Percentiles rank a stretch among this genome's conserved stretches.
Conservation (phyloP, 2,113 vertebrate species). For the Platysternon megacephalum region DNA sequence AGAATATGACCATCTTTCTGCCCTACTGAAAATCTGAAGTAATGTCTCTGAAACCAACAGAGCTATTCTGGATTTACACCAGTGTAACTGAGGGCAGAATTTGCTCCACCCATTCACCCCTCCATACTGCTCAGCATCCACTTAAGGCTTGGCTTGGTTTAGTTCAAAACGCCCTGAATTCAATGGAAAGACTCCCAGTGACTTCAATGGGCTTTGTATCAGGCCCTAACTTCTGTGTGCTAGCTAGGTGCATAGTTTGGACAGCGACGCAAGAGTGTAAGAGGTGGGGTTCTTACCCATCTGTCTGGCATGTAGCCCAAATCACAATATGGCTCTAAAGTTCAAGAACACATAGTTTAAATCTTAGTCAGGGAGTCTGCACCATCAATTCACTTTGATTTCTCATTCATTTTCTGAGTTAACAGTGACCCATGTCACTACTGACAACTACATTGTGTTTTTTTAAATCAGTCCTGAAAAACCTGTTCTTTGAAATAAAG, state of each 20-base stretch:
- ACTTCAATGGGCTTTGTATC: background rate
- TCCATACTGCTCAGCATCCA: background rate
- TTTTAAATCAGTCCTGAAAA: background rate
- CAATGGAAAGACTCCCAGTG: background rate
- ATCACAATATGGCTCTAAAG: background rate
- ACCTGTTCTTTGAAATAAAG: background rate
- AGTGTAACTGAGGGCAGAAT: background rate
- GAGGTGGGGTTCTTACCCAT: background rate
- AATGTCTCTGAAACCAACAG: background rate
- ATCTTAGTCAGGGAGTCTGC: background rate
- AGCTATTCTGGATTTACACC: background rate
- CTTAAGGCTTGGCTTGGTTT: background rate
- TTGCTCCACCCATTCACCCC: background rate
- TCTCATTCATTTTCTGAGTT: conserved; percentile 22
- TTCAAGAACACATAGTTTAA: background rate
- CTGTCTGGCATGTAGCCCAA: background rate
- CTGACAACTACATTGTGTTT: background rate
- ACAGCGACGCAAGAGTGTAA: background rate
- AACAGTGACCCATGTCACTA: background rate
- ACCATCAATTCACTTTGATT: background rate
- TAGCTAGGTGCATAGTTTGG: background rate
- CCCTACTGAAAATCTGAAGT: background rate
- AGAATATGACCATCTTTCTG: background rate
- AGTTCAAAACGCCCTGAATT: background rate
- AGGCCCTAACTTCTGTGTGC: background rate